Percentiles rank a stretch among this genome's conserved stretches.
Evolutionary conservation across 2,888 invertebrate genomes (phyloP).

Genomic region (Drosophila crucigera): DNA sequence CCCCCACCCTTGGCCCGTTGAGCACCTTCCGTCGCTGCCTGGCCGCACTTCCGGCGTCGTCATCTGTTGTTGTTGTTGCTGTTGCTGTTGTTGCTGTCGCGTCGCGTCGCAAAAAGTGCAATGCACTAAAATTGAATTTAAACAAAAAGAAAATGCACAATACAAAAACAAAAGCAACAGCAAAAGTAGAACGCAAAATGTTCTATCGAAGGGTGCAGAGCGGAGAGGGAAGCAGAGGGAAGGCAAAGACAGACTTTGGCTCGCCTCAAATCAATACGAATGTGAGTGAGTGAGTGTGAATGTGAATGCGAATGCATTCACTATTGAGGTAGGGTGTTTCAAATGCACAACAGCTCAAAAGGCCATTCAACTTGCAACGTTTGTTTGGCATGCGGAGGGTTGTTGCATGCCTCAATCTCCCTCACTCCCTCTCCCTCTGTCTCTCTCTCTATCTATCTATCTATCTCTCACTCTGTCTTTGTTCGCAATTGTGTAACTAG

Average conservation of each 20-base stretch:
- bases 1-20: neutral
- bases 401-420: constrained; percentile 23
- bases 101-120: constrained; percentile 71
- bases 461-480: neutral
- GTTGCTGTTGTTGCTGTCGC: constrained; percentile 14
- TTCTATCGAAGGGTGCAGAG: constrained; percentile 13
- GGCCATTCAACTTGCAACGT: constrained; percentile 71
- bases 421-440: neutral
- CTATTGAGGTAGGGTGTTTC: constrained; percentile 49
- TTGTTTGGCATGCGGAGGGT: constrained; percentile 12
- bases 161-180: constrained; percentile 33
- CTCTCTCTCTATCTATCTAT: too few species aligned
- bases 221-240: neutral
- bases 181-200: constrained; percentile 57
- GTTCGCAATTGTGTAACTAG: constrained; percentile 54
- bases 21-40: constrained; percentile 39
- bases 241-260: constrained; percentile 16
- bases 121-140: constrained; percentile 79
- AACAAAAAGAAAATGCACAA: constrained; percentile 63
- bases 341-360: constrained; percentile 57
- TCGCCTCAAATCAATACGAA: constrained; percentile 62
- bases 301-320: constrained; percentile 40
- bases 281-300: constrained; percentile 52
- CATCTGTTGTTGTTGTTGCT: constrained; percentile 25
- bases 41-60: constrained; percentile 71